Base-by-base conservation (phyloP, 2,797 vertebrate genomes). In the Telmatherina bonti region DNA sequence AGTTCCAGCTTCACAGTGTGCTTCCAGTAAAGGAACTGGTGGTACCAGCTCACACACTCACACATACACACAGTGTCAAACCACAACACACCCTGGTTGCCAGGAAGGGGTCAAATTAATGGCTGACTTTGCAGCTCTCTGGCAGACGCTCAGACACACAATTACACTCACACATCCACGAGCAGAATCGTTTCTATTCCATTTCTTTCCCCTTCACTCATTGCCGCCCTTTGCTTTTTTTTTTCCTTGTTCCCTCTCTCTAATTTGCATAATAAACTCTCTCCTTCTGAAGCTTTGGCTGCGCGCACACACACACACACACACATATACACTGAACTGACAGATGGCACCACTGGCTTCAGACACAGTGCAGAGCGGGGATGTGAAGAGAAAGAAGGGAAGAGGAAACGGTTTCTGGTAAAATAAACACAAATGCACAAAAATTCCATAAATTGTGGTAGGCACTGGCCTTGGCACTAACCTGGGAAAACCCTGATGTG, bases 91-190 rank as follows among this genome's bases (percentile, higher is more conserved):
- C 83, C 79, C 82, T 30, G 3, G 13, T 74, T 90, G 90, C 91
- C 92, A 92, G 88, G 89, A 92, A 93, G 83, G 72, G 89, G 89
- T 92, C 92, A 92, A 88, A 90, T 88, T 88, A 89, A 92, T 88
- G 88, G 88, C 90, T 91, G 90, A 92, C 87, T 91, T 82, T 88
- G 87, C 87, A 89, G 88, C 88, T 86, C 77, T 82, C 13, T 62
- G 81, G 84, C 89, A 89, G 80, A 82, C 55, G 9, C 78, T 70
- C 87, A 83, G 62, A 82, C 72, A 82, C 68, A 45, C 75, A 49
- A 66, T 38, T 35, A 45, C 71, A 65, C 63, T 62, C 63, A 57
- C 58, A 33, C 66, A 30, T 54, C 70, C 69, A 53, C 54, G 51
- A 56, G 74, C 20, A 61, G 26, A 84, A 67, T 74, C 36, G 86